Percentiles rank a stretch among this genome's conserved stretches.
Conservation (phyloP, 2,888 invertebrate species). For the Mesopsocus fuscifrons region DNA sequence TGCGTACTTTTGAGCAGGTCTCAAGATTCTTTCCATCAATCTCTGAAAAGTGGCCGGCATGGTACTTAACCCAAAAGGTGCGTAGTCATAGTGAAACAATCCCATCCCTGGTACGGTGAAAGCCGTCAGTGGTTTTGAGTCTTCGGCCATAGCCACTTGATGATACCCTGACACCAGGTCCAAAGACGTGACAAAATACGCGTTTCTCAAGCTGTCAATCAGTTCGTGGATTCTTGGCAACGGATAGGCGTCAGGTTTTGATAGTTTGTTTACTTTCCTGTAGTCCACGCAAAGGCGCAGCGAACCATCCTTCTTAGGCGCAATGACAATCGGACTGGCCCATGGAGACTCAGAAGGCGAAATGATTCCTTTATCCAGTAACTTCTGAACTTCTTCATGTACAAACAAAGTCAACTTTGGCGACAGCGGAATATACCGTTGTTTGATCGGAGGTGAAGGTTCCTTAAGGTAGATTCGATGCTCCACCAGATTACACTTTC, state of each 20-base stretch:
- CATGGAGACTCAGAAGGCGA: not conserved
- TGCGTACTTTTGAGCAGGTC: too few relatives aligned
- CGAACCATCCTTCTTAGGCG: not conserved
- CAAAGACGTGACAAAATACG: slow-evolving; percentile 14
- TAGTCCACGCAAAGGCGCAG: not conserved
- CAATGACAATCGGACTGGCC: not conserved
- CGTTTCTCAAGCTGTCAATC: slow-evolving; percentile 14
- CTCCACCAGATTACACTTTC: not conserved
- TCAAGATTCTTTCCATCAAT: slow-evolving; percentile 18
- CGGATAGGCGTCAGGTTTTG: slow-evolving; percentile 15
- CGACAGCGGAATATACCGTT: not conserved
- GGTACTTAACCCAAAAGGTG: slow-evolving; percentile 20
- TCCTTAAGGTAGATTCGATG: not conserved
- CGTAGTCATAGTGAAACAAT: slow-evolving; percentile 16
- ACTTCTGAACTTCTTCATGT: not conserved
- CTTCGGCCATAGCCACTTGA: slow-evolving; percentile 18
- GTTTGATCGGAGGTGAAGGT: not conserved
- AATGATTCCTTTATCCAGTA: not conserved
- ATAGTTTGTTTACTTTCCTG: slow-evolving; percentile 14
- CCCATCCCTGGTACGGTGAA: slow-evolving; percentile 15
- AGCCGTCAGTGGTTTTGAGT: slow-evolving; percentile 15
- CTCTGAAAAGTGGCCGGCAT: slow-evolving; percentile 20
- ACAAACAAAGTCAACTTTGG: not conserved
- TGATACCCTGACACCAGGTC: slow-evolving; percentile 20
- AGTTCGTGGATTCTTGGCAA: slow-evolving; percentile 14